Conservation (phyloP, 2,113 vertebrate genomes). For the Epinephelus fuscoguttatus region DNA sequence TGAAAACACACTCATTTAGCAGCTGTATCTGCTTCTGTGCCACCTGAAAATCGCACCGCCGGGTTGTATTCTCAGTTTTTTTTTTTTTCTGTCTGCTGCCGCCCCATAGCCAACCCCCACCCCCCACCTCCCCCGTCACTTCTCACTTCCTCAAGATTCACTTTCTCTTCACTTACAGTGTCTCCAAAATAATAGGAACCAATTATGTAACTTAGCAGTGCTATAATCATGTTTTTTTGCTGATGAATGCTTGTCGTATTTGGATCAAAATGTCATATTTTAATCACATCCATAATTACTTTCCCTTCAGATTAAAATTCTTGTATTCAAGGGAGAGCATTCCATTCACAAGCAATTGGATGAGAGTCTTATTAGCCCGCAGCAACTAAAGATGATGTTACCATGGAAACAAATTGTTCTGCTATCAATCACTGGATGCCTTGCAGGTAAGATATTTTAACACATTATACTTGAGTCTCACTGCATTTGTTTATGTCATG, state of each 20-base stretch:
- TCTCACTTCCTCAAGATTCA: constrained; percentile 44
- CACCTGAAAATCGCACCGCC: constrained; percentile 54
- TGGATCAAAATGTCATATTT: constrained; percentile 81
- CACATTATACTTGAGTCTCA: constrained; percentile 66
- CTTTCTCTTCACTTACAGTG: constrained; percentile 42
- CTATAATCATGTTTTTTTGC: constrained; percentile 64
- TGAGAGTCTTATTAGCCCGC: constrained; percentile 84
- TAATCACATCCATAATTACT: constrained; percentile 86
- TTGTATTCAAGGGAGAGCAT: constrained; percentile 83
- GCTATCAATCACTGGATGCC: constrained; percentile 90
- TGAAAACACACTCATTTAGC: constrained; percentile 70
- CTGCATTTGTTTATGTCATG: constrained; percentile 50
- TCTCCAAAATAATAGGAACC: constrained; percentile 55
- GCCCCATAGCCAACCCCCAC: background rate
- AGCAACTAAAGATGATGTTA: constrained; percentile 93
- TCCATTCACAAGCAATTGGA: constrained; percentile 84
- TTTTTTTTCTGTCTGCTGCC: constrained; percentile 32
- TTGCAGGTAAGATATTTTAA: constrained; percentile 91
- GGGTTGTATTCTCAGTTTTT: constrained; percentile 30
- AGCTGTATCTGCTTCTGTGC: constrained; percentile 66
- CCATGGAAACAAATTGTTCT: constrained; percentile 95
- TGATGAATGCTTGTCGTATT: constrained; percentile 72
- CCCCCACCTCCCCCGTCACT: background rate
- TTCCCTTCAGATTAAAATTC: constrained; percentile 89
- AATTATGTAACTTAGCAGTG: constrained; percentile 55